Base-by-base conservation (phyloP, 1,140 invertebrate species). In the Psix sp. region DNA sequence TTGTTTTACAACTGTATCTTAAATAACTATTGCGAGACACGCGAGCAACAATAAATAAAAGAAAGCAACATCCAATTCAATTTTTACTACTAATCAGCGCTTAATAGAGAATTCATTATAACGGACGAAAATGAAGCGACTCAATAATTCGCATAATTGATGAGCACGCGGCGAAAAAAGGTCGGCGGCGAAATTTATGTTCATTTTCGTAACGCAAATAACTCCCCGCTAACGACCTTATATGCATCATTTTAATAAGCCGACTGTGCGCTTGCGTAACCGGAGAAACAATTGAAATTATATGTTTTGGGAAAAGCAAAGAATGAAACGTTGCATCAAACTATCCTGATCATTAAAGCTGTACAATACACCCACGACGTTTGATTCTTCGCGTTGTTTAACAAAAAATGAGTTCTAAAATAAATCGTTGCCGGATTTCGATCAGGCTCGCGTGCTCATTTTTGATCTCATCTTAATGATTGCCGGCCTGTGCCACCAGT, bases 1-100 rank as follows among this genome's bases (percentile, higher is more conserved):
- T 60, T 21, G 62, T 73, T 73, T 73, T 73, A 73, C 62, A 74
- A 63, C 68, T 72, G 68, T 72, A 72, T 63, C 59, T 72, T 59
- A 72, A 72, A 72, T 63, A 63, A 72, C 68, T 65, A 57, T 65
- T 52, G 57, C 59, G 51, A 45, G 59, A 72, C 51, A 59, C 57
- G 43, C 57, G 57, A 72, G 51, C 65, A 67, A 65, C 62, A 10
- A 74, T 66, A 73, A 66, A 74, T 62, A 59, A 51, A 52, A 31
- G 45, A 60, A 70, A 60, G 20, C 56, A 65, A 63, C 56, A 35
- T 54, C 48, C 66, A 33, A 70, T 48, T 40, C 29, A 49, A 39
- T 51, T 35, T 70, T 70, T 70, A 60, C 54, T 52, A 42, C 54
- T 70, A 60, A 70, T 60, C 54, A 0, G 14, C 35, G 35, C 31